Conservation (phyloP, 1,140 invertebrate species). For the Aphis gossypii region DNA sequence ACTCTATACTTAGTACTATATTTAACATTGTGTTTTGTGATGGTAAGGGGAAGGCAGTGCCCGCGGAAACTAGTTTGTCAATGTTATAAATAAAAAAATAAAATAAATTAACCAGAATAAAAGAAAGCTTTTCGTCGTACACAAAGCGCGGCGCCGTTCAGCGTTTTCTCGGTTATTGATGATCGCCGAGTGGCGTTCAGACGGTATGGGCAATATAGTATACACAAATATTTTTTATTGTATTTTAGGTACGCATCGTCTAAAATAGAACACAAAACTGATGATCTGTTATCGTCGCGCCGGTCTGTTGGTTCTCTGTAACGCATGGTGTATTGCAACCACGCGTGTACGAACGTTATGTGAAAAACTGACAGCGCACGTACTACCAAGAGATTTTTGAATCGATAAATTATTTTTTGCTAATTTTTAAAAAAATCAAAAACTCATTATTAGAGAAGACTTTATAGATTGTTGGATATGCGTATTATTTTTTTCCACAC, state of each 20-base stretch:
- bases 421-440: not conserved
- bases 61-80: conserved; percentile 19
- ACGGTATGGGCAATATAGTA: not conserved
- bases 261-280: conserved; percentile 30
- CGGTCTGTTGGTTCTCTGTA: not conserved
- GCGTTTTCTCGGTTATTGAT: conserved; percentile 5
- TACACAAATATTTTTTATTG: not conserved
- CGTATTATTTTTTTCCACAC: not conserved
- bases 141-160: not conserved
- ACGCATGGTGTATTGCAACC: not conserved
- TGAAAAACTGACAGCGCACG: not conserved
- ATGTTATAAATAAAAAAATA: conserved; percentile 24
- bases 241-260: not conserved
- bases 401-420: not conserved
- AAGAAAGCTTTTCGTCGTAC: conserved; percentile 12
- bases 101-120: not conserved
- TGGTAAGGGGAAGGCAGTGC: not conserved
- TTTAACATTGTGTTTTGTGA: not conserved
- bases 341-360: not conserved
- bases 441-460: not conserved
- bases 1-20: not conserved
- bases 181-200: not conserved
- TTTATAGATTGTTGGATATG: not conserved
- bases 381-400: not conserved
- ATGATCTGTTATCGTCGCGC: not conserved